phyloP scores from a whole-genome alignment of 2,888 invertebrate genomes.

The Nemapogon koenigi region DNA sequence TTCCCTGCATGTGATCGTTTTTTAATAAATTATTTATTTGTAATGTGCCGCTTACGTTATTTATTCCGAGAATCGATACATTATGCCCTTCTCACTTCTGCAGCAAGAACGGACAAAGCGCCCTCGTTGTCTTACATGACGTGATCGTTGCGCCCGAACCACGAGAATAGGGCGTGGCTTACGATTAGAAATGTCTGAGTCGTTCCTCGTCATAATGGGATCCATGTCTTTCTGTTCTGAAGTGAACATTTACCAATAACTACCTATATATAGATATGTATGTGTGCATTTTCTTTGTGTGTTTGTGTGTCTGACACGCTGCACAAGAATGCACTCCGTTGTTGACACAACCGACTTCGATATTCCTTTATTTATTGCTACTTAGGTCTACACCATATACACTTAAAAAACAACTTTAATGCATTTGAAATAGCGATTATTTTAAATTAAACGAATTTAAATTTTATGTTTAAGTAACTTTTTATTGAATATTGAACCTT shows the following conservation, averaged over 20 bases:
- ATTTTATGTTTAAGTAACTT: background rate
- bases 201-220: too few relatives aligned
- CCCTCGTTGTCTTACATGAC: too few relatives aligned
- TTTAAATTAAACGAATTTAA: background rate
- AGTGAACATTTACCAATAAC: constrained; percentile 59
- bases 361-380: constrained; percentile 65
- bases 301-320: constrained; percentile 40
- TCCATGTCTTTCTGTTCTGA: constrained; percentile 34
- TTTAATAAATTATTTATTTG: too few relatives aligned
- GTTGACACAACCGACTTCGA: constrained; percentile 64
- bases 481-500: background rate
- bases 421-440: background rate
- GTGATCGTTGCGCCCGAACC: too few relatives aligned
- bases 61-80: too few relatives aligned
- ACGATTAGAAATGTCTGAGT: too few relatives aligned
- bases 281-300: constrained; percentile 9
- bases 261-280: constrained; percentile 43
- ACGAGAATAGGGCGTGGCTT: too few relatives aligned
- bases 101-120: too few relatives aligned
- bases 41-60: too few relatives aligned
- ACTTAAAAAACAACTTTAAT: background rate
- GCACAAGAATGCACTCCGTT: constrained; percentile 63
- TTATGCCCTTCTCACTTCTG: too few relatives aligned
- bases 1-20: too few relatives aligned
- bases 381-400: constrained; percentile 14